phyloP scores from a whole-genome alignment of 2,888 invertebrate species.

The Dione vanillae region DNA sequence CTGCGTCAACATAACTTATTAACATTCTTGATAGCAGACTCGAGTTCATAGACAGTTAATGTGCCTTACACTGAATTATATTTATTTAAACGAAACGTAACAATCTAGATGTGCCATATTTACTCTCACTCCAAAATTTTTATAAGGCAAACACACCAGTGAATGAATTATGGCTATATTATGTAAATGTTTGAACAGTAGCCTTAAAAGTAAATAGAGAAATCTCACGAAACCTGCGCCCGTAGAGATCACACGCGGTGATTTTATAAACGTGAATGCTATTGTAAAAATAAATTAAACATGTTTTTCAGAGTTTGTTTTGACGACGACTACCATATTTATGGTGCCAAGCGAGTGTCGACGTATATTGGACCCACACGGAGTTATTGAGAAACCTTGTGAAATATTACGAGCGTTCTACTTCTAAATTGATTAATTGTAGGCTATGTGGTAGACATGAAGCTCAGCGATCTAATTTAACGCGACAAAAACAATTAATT shows the following conservation, averaged over 20 bases:
- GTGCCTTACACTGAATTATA: conserved; percentile 49
- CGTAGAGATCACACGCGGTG: conserved; percentile 68
- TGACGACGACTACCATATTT: conserved; percentile 73
- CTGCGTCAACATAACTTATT: conserved; percentile 68
- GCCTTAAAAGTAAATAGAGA: conserved; percentile 59
- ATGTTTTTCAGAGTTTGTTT: conserved; percentile 79
- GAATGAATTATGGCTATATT: conserved; percentile 44
- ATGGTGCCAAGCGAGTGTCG: conserved; percentile 64
- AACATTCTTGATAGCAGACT: conserved; percentile 62
- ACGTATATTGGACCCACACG: conserved; percentile 78
- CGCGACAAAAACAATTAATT: conserved; percentile 64
- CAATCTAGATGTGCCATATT: conserved; percentile 57
- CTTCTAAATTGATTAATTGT: conserved; percentile 81
- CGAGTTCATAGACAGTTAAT: conserved; percentile 56
- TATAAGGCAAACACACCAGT: conserved; percentile 37
- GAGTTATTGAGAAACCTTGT: conserved; percentile 74
- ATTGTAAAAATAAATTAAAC: conserved; percentile 76
- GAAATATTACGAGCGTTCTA: conserved; percentile 65
- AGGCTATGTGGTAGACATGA: conserved; percentile 62
- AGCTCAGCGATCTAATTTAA: conserved; percentile 66
- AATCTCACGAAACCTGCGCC: conserved; percentile 64
- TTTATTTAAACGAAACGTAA: conserved; percentile 40
- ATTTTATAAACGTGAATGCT: conserved; percentile 68
- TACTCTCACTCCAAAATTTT: conserved; percentile 47
- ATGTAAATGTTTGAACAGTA: conserved; percentile 43